phyloP scores from a whole-genome alignment of 2,888 invertebrate species.

The Pyrochroa serraticornis region DNA sequence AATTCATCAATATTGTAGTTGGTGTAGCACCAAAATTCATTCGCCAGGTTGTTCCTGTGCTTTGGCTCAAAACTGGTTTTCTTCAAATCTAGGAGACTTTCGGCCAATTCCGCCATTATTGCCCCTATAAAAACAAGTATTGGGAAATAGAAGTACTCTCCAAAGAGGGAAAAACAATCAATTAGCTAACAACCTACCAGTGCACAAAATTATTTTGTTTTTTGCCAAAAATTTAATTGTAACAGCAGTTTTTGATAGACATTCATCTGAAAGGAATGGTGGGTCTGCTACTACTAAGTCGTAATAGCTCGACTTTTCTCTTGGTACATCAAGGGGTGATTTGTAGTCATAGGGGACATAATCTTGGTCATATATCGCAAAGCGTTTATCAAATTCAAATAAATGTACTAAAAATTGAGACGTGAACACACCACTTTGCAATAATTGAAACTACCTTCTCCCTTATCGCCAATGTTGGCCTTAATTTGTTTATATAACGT shows the following conservation, averaged over 20 bases:
- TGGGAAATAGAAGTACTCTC: no score
- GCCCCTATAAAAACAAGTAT: slow-evolving; percentile 64
- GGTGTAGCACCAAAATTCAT: slow-evolving; percentile 90
- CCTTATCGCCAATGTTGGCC: slow-evolving; percentile 52
- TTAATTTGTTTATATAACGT: slow-evolving; percentile 77
- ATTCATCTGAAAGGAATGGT: slow-evolving; percentile 93
- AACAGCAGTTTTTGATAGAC: slow-evolving; percentile 80
- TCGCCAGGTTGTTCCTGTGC: slow-evolving; percentile 89
- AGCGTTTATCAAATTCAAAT: slow-evolving; percentile 84
- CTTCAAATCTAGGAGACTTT: slow-evolving; percentile 66
- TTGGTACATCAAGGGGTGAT: slow-evolving; percentile 70
- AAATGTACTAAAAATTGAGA: slow-evolving; percentile 42
- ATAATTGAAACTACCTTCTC: slow-evolving; percentile 37
- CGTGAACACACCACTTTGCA: slow-evolving; percentile 4
- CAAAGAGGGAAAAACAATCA: no score
- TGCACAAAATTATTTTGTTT: slow-evolving; percentile 83
- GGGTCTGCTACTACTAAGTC: slow-evolving; percentile 93
- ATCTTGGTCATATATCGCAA: slow-evolving; percentile 76
- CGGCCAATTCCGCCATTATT: slow-evolving; percentile 75
- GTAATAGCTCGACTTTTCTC: slow-evolving; percentile 66
- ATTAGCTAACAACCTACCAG: slow-evolving; percentile 64
- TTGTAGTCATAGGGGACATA: slow-evolving; percentile 91
- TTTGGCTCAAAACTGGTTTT: slow-evolving; percentile 76
- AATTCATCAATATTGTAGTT: slow-evolving; percentile 77
- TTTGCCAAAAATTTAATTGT: slow-evolving; percentile 77